Evolutionary conservation across 2,888 invertebrate genomes (phyloP), one percentile per base, ranked within the genome.

Genomic region (Rhorus exstirpatorius): DNA sequence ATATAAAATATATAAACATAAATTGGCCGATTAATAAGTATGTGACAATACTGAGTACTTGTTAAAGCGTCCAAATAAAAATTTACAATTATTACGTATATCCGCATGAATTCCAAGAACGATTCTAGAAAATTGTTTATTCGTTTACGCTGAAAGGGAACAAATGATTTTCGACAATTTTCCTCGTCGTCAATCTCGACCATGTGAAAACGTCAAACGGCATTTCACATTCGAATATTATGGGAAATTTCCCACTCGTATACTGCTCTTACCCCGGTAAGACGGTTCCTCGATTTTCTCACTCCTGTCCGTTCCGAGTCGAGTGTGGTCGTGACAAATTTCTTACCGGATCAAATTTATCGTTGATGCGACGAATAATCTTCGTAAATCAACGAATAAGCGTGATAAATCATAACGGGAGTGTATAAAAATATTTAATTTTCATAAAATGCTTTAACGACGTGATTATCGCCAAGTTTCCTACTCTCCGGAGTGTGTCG

Each of bases 381-480:
- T 26, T 44, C 10, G 10, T 17, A 31, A 65, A 65, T 46, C 8
- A 17, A 44, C n/a, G 44, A 44, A n/a, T 44, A n/a, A n/a, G 44
- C 4, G 10, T 44, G 44, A 44, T n/a, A 44, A n/a, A n/a, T n/a
- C 6, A 44, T 12, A 51, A 51, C 46, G 65, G n/a, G 17, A 65
- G 65, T 65, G 44, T 46, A 19, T 61, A 51, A 51, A 51, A 51
- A 51, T 46, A 1, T 49, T 49, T 3, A 49, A 38, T 38, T 3
- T 38, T 38, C 10, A 8, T 4, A 31, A 7, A 8, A 38, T 8
- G 7, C 31, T 31, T 31, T 31, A 31, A 31, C 31, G 31, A 31
- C 38, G 38, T 7, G 10, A 38, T 38, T 38, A 38, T 38, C 38
- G 10, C 8, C 38, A 10, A 4, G 10, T 38, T 38, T 38, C 7